Conservation (phyloP, 1,140 invertebrate genomes). For the Formica exsecta region DNA sequence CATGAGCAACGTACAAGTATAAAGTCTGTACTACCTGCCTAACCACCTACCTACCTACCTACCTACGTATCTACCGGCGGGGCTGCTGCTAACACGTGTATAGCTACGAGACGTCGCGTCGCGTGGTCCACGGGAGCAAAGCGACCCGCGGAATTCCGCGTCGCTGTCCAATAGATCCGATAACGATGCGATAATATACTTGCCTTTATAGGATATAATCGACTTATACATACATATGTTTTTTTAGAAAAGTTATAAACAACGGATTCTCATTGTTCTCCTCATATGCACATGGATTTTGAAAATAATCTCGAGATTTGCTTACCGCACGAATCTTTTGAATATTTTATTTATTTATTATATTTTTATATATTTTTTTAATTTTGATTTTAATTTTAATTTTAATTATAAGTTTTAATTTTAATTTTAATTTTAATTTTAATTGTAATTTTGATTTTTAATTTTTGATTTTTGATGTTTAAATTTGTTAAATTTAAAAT, state of each 20-base stretch:
- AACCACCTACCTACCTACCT: constrained; percentile 62
- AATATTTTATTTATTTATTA: too few relatives aligned
- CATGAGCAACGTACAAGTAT: constrained; percentile 70
- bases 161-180: constrained; percentile 13
- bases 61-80: constrained; percentile 59
- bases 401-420: too few relatives aligned
- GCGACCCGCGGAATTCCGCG: constrained; percentile 28
- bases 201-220: constrained; percentile 16
- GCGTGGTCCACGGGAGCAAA: constrained; percentile 56
- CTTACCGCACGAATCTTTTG: too few relatives aligned
- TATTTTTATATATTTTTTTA: not conserved
- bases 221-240: not conserved
- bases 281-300: not conserved
- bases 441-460: too few relatives aligned
- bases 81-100: constrained; percentile 46
- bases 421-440: too few relatives aligned
- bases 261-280: not conserved
- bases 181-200: constrained; percentile 35
- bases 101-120: constrained; percentile 50
- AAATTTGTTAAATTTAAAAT: too few relatives aligned
- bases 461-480: too few relatives aligned
- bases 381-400: too few relatives aligned
- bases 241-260: not conserved
- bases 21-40: constrained; percentile 73
- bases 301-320: not conserved